These are phyloP conservation scores for Crioceris asparagi DNA, from an alignment of 2,888 invertebrate genomes.

Conservation along the genomic window DNA sequence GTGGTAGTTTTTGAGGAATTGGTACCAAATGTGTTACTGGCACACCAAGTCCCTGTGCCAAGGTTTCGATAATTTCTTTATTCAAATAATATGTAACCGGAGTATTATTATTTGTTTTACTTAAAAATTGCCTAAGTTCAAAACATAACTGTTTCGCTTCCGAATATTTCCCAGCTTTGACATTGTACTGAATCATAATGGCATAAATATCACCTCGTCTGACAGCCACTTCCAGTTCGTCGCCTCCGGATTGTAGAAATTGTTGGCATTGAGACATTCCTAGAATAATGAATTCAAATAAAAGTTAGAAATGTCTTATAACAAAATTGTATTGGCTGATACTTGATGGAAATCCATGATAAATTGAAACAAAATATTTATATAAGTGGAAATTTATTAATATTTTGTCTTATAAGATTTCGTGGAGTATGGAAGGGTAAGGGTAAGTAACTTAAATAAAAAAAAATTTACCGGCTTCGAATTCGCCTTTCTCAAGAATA, in stretches of 20 bases:
- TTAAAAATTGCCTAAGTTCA: constrained; percentile 33
- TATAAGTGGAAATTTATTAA: too few relatives aligned
- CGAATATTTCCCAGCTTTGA: constrained; percentile 30
- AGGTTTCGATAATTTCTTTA: constrained; percentile 33
- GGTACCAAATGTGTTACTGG: constrained; percentile 29
- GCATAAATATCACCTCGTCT: constrained; percentile 38
- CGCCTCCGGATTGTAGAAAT: constrained; percentile 30
- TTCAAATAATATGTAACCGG: constrained; percentile 37
- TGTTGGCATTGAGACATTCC: constrained; percentile 35
- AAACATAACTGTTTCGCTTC: constrained; percentile 33
- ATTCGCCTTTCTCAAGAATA: constrained; percentile 45
- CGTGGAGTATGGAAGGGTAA: too few relatives aligned
- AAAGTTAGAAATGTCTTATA: too few relatives aligned
- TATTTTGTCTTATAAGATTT: too few relatives aligned
- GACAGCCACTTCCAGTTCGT: constrained; percentile 34
- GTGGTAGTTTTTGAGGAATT: constrained; percentile 8
- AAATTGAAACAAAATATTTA: too few relatives aligned
- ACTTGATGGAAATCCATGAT: too few relatives aligned
- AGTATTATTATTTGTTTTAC: constrained; percentile 22
- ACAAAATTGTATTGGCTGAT: too few relatives aligned
- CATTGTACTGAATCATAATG: constrained; percentile 35
- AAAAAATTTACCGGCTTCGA: constrained; percentile 27
- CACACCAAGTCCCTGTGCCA: constrained; percentile 34
- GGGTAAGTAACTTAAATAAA: neutral
- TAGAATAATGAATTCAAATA: too few relatives aligned